Base-by-base conservation (phyloP, 53 echinoderm and acorn worm genomes). In the Echinarachnius parma region DNA sequence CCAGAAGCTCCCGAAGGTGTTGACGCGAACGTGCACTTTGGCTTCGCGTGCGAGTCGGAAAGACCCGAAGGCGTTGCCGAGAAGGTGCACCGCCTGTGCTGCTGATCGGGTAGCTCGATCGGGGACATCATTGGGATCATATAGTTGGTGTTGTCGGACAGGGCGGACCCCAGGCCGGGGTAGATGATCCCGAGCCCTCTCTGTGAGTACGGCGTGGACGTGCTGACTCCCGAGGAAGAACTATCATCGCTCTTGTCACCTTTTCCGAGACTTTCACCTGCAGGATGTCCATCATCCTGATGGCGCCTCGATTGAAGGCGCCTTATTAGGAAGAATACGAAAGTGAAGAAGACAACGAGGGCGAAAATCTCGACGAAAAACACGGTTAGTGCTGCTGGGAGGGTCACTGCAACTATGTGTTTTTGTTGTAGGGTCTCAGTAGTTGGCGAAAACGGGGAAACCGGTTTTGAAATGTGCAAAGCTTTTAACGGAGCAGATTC, bases 71-170 rank as follows among this genome's bases (percentile, higher is more conserved):
- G 57, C 14, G 39, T 18, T 15, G 25, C 26, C 7, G 74, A 72
- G 13, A 72, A 56, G n/a, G 56, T 27, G 10, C n/a, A 26, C 55
- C 42, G 22, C 55, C 42, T 35, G 23, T 37, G 55, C 5, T 28
- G 26, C 15, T 20, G 56, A 3, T 37, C 74, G 5, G 29, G 42
- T 5, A 28, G 18, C 21, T 56, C 74, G 1, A 72, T 72, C 15
- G 74, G 74, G 9, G 74, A 72, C 74, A 67, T 42, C 46, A 45
- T 14, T 1, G 67, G 67, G 9, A 72, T 9, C 74, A 56, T 37
- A 19, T 21, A 56, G 39, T 72, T 34, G 4, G 56, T 55, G 57
- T 54, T 72, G 7, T 72, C 74, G 2, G 74, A 72, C 56, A 72
- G 56, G 37, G 74, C 74, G 57, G 42, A 56, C 14, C 35, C 28